Evolutionary conservation across 2,797 vertebrate genomes (phyloP), one percentile per base, ranked within the genome.

Genomic region (Myotis myotis): DNA sequence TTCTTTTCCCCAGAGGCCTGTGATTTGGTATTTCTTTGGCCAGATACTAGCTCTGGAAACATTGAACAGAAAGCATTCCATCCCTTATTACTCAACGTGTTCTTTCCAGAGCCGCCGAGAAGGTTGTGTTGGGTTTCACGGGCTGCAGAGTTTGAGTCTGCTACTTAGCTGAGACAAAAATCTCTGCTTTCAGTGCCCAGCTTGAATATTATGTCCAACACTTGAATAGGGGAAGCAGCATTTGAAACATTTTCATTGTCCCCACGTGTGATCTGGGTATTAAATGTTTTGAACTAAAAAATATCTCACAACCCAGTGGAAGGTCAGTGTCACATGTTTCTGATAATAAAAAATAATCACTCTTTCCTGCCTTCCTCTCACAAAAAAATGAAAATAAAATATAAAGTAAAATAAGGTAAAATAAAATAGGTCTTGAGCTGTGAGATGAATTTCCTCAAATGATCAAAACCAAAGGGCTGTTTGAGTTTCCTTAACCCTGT

Each of bases 41-140:
- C 90, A 82, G 96, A 95, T 93, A 74, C n/a, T 51, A 97, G 71
- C 9, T 0, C 87, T 98, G 98, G 98, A 98, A 98, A 98, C 87
- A 96, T 28, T 98, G 97, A 97, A 97, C 82, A 97, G 96, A 97
- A 96, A 96, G 88, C 70, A 95, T 95, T 97, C 94, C 94, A 75
- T 88, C 70, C 93, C 28, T 23, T 95, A 76, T 98, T 97, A 97
- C 96, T 97, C 96, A 93, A 75, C 85, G 89, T 96, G 94, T 97
- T 98, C 95, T 97, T 98, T 97, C 97, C 98, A 97, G 96, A 95
- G 95, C 94, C 85, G 71, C 68, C 93, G 79, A 79, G 96, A 93
- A 97, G 97, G 95, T 98, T 98, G 94, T 71, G 95, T 71, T 96
- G 1, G 1, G 82, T 97, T 97, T 97, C 96, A 94, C 88, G 94